phyloP scores from a whole-genome alignment of 2,888 invertebrate genomes.

The Apomyelois bistriatella region DNA sequence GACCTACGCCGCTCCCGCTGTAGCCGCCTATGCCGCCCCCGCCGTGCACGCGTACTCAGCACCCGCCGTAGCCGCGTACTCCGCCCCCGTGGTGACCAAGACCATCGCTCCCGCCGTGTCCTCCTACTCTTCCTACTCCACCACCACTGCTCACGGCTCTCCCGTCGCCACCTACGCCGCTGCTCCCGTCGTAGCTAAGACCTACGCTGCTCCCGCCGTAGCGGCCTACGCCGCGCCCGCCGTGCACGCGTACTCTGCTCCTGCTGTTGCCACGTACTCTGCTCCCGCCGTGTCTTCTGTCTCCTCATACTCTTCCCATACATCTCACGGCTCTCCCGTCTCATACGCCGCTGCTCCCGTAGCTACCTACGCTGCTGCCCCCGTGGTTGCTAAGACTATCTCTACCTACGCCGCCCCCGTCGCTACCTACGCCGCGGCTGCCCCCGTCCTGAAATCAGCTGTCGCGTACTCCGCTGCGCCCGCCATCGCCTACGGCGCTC shows the following conservation, averaged over 20 bases:
- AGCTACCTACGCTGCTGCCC: constrained; percentile 21
- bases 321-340: constrained; percentile 34
- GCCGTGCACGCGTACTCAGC: constrained; percentile 32
- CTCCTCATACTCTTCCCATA: constrained; percentile 29
- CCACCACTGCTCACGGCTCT: constrained; percentile 45
- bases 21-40: constrained; percentile 31
- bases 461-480: constrained; percentile 55
- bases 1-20: constrained; percentile 33
- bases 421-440: constrained; percentile 20
- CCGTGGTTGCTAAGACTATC: constrained; percentile 14
- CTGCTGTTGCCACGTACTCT: constrained; percentile 30
- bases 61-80: constrained; percentile 32
- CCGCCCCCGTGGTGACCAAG: constrained; percentile 39
- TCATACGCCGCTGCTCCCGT: constrained; percentile 12
- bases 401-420: constrained; percentile 20
- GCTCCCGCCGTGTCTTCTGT: constrained; percentile 33
- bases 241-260: constrained; percentile 50
- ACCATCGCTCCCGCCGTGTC: constrained; percentile 44
- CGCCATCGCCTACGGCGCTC: constrained; percentile 81
- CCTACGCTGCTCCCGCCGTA: constrained; percentile 29
- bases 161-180: constrained; percentile 59
- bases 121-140: constrained; percentile 47
- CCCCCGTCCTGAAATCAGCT: constrained; percentile 21
- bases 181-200: constrained; percentile 25
- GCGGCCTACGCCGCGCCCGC: constrained; percentile 43